Evolutionary conservation across 2,888 invertebrate genomes (phyloP), one percentile per base, ranked within the genome.

Genomic region (Syrista parreyssii): DNA sequence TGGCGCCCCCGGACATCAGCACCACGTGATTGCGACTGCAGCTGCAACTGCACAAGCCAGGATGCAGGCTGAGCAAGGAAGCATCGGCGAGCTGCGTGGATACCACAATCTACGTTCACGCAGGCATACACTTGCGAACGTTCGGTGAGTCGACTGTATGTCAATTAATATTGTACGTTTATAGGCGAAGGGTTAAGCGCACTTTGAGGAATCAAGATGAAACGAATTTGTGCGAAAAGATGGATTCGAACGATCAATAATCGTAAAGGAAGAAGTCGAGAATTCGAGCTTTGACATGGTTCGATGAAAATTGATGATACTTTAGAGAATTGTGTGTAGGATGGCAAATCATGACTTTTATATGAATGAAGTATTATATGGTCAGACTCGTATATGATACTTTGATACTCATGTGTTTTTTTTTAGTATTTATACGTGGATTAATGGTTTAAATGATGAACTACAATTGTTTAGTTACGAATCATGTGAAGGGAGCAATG

Each of bases 1-100:
- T 74, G 88, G 90, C 81, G 88, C 90, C 78, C 85, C 90, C n/a
- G 89, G 87, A 82, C 88, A 91, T 79, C 88, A 89, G 81, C 88
- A 90, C 86, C 89, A 90, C 89, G 91, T 91, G 88, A 91, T 91
- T 82, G 89, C 90, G 79, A 89, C 84, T 83, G 91, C 90, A 78
- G 90, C 89, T 79, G 91, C 91, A 79, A 91, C 91, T 84, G 90
- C 90, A 77, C 90, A 91, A 79, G 90, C 93, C 91, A 97, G 93
- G 93, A 97, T 97, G 97, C 97, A 97, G 93, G 97, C 97, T 86
- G 97, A 97, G 92, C 97, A 97, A 91, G 97, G 97, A 86, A 96
- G 96, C 92, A 97, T 97, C 90, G 97, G 97, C 77, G 97, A 97
- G 92, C 94, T 97, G 88, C 96, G 97, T 91, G 96, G 96, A 91